Base-by-base conservation (phyloP, 1,140 invertebrate genomes). In the Drosophila insularis region DNA sequence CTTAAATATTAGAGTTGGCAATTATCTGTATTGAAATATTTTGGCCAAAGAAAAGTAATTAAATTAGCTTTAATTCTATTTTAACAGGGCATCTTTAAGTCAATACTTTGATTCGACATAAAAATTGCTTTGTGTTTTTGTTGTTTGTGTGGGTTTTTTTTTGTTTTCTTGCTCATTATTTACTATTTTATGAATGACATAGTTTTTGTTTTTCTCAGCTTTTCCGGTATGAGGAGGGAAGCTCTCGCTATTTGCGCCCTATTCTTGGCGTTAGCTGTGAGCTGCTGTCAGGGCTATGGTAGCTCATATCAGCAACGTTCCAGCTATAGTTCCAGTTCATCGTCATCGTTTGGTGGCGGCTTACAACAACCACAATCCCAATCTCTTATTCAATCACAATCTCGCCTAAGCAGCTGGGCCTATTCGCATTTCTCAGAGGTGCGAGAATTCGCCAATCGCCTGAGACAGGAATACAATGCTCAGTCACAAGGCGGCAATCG, bases 381-480 rank as follows among this genome's bases (percentile, higher is more conserved):
- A 10, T 21, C 72, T 1, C 2, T 63, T 19, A 46, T 69, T 2
- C 73, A 73, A 58, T n/a, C 40, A 2, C 35, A 39, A 11, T 31
- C 71, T 0, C 74, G 69, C 13, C 50, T 91, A 1, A 89, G 58
- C 23, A 62, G 66, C 54, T 91, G 89, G 85, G 90, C 75, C 19
- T 76, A 80, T 2, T 46, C 31, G 0, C 82, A 91, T 19, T 74
- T 80, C 11, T 65, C 60, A 39, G 89, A 86, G 46, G 87, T 91
- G 40, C 75, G 81, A 0, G 76, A 85, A 46, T 65, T 91, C 6
- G 89, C 90, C 5, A 89, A 78, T 65, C 68, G 74, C 10, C 37
- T 91, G n/a, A 79, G 82, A 8, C 74, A 87, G 62, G 79, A 81
- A 53, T 91, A 80, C 14, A 91, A 91, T 69, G 62, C 66, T 7